Base-by-base conservation (phyloP, 2,888 invertebrate species). In the Mythimna vitellina region DNA sequence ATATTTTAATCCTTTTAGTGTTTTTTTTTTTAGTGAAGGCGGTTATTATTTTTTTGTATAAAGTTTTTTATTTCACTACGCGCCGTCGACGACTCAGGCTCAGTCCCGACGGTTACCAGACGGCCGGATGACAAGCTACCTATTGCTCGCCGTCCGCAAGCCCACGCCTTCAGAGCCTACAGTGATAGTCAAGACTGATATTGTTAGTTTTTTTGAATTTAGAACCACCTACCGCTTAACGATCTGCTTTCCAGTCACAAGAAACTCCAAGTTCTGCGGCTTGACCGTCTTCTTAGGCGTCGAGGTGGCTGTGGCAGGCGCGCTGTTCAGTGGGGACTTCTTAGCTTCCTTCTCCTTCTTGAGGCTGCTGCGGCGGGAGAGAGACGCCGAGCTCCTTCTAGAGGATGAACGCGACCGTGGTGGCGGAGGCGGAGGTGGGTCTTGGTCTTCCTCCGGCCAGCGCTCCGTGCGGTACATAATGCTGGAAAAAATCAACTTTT, bases 231-330 rank as follows among this genome's bases (percentile, higher is more conserved):
- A 95, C 95, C 91, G 93, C 73, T 92, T 95, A 14, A 91, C 73
- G 0, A 95, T 89, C 79, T 94, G 95, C 38, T 93, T 94, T 0
- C 96, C 96, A 0, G 95, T 95, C 0, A 96, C 93, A 2, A 93
- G 69, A 35, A 96, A 93, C 7, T 96, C 95, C n/a, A 92, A 78
- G 12, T 90, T 91, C 77, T 89, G 90, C 0, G 86, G 87, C 58
- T 92, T 93, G 0, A 68, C 83, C 0, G 80, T 80, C 56, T 89
- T 92, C 86, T 94, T 94, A 0, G 95, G 94, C 0, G 95, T 95
- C 0, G 92, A 90, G 3, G 77, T 80, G 3, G 80, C 83, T 0
- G 93, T 91, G 4, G 73, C 77, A 0, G 92, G 85, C 0, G 89
- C 84, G 0, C 89, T 84, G 76, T 69, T 84, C 1, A 82, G 60